phyloP scores from a whole-genome alignment of 2,113 vertebrate species.

The Ornithorhynchus anatinus region DNA sequence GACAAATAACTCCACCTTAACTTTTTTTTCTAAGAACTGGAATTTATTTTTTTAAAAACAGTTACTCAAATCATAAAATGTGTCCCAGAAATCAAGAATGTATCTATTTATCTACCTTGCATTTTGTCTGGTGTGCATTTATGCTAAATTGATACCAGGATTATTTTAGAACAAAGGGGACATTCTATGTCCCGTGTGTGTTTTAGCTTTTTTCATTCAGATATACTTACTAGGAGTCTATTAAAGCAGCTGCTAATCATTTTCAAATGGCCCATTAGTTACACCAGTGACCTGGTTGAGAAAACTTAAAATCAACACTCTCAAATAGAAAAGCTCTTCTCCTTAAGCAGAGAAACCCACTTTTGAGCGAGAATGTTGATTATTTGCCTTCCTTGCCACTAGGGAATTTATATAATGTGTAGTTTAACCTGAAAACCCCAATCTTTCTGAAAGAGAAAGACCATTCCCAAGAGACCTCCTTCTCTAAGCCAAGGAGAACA shows the following conservation, averaged over 20 bases:
- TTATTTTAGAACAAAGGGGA: conserved; percentile 21
- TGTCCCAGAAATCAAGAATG: background rate
- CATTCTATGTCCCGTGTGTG: conserved; percentile 21
- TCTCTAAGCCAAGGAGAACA: conserved; percentile 30
- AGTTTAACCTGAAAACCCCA: conserved; percentile 38
- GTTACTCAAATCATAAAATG: background rate
- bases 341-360: conserved; percentile 1
- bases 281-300: conserved; percentile 57
- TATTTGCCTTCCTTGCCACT: background rate
- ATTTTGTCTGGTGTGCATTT: background rate
- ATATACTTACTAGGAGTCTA: conserved; percentile 53
- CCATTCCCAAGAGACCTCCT: background rate
- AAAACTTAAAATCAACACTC: conserved; percentile 50
- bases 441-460: conserved; percentile 34
- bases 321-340: conserved; percentile 12
- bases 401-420: conserved; percentile 27
- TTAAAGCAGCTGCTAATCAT: conserved; percentile 61
- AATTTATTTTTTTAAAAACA: no score
- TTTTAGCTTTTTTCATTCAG: conserved; percentile 38
- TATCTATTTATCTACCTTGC: background rate
- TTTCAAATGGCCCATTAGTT: conserved; percentile 61
- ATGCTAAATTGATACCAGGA: conserved; percentile 33
- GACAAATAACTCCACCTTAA: no score
- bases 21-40: no score
- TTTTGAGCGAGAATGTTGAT: conserved; percentile 5